phyloP scores from a whole-genome alignment of 2,797 vertebrate species.

The Busarellus nigricollis region DNA sequence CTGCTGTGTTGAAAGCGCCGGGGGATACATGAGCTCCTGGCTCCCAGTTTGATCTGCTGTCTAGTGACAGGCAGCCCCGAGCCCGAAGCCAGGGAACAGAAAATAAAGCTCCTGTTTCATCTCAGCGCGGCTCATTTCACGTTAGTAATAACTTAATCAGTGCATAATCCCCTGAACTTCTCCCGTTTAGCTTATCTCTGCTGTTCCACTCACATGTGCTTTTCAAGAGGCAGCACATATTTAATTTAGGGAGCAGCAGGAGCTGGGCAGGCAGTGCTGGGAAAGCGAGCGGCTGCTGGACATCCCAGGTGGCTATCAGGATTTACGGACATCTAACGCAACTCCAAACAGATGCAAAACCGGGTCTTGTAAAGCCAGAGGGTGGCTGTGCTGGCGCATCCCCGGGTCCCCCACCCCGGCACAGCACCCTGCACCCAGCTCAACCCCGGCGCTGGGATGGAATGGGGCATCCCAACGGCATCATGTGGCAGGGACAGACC shows the following conservation, averaged over 20 bases:
- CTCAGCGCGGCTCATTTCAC: slow-evolving; percentile 8
- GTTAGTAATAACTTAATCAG: slow-evolving; percentile 49
- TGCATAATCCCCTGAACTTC: slow-evolving; percentile 48
- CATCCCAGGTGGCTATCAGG: not conserved
- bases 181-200: slow-evolving; percentile 8
- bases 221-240: not conserved
- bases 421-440: not conserved
- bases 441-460: accelerated
- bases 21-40: not conserved
- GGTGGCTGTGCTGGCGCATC: not conserved
- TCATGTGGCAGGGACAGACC: not conserved
- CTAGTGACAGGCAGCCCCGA: not conserved
- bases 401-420: not conserved
- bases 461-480: not conserved
- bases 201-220: not conserved
- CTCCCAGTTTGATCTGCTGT: not conserved
- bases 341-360: not conserved
- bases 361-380: not conserved
- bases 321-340: not conserved
- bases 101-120: slow-evolving; percentile 50
- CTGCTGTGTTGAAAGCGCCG: accelerated
- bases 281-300: not conserved
- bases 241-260: slow-evolving; percentile 44
- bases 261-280: accelerated
- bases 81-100: not conserved